A percentile compares a stretch with the other conserved stretches of the same genome.
Conservation (phyloP, 2,888 invertebrate species). For the Drosophila neotestacea region DNA sequence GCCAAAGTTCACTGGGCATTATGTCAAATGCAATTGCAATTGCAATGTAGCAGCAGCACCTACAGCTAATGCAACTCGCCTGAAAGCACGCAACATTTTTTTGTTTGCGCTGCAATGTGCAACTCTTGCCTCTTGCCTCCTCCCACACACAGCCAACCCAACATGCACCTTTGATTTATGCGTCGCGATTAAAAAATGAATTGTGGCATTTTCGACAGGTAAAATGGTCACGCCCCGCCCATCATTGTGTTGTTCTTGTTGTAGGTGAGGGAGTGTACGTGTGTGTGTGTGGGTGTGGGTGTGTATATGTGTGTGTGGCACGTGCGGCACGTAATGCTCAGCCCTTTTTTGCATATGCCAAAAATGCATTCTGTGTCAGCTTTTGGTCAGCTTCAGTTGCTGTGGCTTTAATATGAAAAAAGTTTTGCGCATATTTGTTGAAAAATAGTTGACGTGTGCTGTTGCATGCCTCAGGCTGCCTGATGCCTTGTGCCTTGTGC, state of each 20-base stretch:
- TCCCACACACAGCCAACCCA: neutral
- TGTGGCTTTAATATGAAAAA: slow-evolving; percentile 66
- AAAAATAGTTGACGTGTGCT: slow-evolving; percentile 63
- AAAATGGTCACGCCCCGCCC: slow-evolving; percentile 52
- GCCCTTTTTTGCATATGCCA: slow-evolving; percentile 69
- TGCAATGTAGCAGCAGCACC: slow-evolving; percentile 4
- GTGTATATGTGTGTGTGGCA: slow-evolving; percentile 48
- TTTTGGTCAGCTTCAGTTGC: slow-evolving; percentile 49
- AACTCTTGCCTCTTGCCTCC: neutral
- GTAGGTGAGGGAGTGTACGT: slow-evolving; percentile 6
- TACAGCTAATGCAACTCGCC: slow-evolving; percentile 48
- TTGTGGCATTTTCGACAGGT: slow-evolving; percentile 74
- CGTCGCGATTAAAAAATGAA: slow-evolving; percentile 80
- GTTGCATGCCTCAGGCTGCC: slow-evolving; percentile 1
- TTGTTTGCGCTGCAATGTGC: slow-evolving; percentile 31
- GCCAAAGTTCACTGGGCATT: slow-evolving; percentile 31
- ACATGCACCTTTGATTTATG: slow-evolving; percentile 72
- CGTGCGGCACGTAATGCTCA: slow-evolving; percentile 69
- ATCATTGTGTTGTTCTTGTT: slow-evolving; percentile 42
- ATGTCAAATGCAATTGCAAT: slow-evolving; percentile 51
- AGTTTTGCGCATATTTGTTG: slow-evolving; percentile 64
- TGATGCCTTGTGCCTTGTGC: slow-evolving; percentile 1
- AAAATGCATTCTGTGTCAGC: slow-evolving; percentile 56
- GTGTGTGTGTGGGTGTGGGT: slow-evolving; percentile 10
- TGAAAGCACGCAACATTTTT: slow-evolving; percentile 56